A percentile compares a stretch with the other conserved stretches of the same genome.
These are phyloP conservation scores for Chrysemys picta DNA, from an alignment of 2,113 vertebrate species.

Conservation along the genomic window DNA sequence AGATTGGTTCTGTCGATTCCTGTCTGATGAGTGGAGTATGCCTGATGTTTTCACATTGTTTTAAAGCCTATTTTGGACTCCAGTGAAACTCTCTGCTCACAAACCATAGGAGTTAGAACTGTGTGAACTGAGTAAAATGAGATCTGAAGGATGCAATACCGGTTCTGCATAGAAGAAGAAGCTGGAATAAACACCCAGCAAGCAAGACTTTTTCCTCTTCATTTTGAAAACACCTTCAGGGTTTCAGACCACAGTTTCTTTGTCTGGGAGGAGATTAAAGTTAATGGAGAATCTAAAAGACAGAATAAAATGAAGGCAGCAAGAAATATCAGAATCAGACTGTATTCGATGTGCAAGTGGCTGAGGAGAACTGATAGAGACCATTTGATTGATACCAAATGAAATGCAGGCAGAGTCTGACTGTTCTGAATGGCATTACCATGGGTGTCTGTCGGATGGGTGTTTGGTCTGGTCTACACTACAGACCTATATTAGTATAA, in stretches of 20 bases:
- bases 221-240: not conserved
- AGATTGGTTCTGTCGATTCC: not conserved
- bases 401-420: not conserved
- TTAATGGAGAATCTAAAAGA: not conserved
- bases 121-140: no score
- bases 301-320: not conserved
- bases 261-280: not conserved
- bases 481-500: not conserved
- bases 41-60: not conserved
- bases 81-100: not conserved
- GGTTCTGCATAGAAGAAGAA: not conserved
- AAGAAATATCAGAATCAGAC: not conserved
- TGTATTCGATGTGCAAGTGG: not conserved
- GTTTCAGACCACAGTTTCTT: not conserved
- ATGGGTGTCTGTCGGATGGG: no score
- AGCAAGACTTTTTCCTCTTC: not conserved
- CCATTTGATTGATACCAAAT: no score
- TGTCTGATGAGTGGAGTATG: accelerated
- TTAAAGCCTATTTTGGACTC: not conserved
- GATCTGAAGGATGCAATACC: not conserved
- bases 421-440: not conserved
- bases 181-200: not conserved
- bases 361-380: not conserved
- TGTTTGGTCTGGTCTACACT: not conserved
- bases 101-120: not conserved